Conservation (phyloP, 2,113 vertebrate species). For the Gymnarchus niloticus region DNA sequence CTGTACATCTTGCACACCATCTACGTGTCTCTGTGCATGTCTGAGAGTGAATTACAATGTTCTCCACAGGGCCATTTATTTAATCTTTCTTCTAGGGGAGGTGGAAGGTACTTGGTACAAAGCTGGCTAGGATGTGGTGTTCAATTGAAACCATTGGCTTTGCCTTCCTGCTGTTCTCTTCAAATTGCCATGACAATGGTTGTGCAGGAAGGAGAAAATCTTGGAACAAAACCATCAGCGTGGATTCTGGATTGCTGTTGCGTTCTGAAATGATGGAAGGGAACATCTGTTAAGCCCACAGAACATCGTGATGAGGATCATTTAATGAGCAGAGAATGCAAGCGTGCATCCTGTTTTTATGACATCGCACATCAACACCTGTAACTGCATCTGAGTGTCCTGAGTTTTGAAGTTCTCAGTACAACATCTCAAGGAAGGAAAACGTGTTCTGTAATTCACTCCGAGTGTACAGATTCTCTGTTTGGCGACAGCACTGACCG, state of each 20-base stretch:
- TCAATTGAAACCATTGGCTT: not conserved
- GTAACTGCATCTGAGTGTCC: not conserved
- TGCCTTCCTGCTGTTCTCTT: not conserved
- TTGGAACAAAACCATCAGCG: not conserved
- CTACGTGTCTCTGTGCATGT: not conserved
- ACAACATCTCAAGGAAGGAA: not conserved
- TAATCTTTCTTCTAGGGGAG: not conserved
- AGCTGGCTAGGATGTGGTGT: not conserved
- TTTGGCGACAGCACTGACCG: not conserved
- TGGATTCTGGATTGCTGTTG: too few species aligned
- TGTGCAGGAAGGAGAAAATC: not conserved
- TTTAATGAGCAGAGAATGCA: not conserved
- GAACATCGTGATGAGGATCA: not conserved
- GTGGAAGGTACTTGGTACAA: not conserved
- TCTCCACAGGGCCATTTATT: not conserved
- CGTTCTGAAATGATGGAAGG: not conserved
- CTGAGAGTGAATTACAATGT: not conserved
- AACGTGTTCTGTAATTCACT: not conserved
- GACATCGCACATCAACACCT: not conserved
- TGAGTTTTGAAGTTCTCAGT: not conserved
- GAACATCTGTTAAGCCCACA: not conserved
- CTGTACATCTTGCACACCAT: not conserved
- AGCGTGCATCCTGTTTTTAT: not conserved
- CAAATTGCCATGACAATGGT: not conserved
- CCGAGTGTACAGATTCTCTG: not conserved